Conservation (phyloP, 2,888 invertebrate species). For the Halictus quadricinctus region DNA sequence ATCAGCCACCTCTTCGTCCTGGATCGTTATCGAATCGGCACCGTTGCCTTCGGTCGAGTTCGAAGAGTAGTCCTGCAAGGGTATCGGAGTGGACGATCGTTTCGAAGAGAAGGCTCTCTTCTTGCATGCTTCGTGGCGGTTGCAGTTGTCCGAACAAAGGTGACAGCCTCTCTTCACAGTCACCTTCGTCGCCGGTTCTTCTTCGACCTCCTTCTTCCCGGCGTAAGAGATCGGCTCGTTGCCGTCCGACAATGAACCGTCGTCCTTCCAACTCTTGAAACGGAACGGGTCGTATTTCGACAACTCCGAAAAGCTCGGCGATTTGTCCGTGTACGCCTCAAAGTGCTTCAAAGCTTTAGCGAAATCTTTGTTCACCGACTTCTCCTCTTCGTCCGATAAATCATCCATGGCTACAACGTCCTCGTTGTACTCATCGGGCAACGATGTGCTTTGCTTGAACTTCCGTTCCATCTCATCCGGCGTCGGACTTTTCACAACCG, state of each 20-base stretch:
- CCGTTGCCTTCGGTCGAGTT: constrained; percentile 25
- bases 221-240: constrained; percentile 67
- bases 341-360: constrained; percentile 75
- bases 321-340: constrained; percentile 65
- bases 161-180: constrained; percentile 73
- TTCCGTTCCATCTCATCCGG: constrained; percentile 75
- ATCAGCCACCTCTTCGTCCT: constrained; percentile 8
- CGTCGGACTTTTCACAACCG: constrained; percentile 74
- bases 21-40: constrained; percentile 33
- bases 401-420: constrained; percentile 22
- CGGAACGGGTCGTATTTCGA: constrained; percentile 52
- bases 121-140: constrained; percentile 67
- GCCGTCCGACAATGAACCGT: constrained; percentile 8
- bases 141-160: constrained; percentile 71
- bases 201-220: constrained; percentile 71
- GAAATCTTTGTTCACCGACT: constrained; percentile 70
- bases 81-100: constrained; percentile 44
- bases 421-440: constrained; percentile 23
- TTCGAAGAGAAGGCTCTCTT: constrained; percentile 41
- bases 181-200: constrained; percentile 76
- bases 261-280: constrained; percentile 59
- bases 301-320: constrained; percentile 48
- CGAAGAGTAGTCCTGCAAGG: constrained; percentile 43
- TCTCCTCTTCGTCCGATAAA: constrained; percentile 43
- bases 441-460: constrained; percentile 69